Conservation (phyloP, 2,113 vertebrate genomes). For the Scomber japonicus region DNA sequence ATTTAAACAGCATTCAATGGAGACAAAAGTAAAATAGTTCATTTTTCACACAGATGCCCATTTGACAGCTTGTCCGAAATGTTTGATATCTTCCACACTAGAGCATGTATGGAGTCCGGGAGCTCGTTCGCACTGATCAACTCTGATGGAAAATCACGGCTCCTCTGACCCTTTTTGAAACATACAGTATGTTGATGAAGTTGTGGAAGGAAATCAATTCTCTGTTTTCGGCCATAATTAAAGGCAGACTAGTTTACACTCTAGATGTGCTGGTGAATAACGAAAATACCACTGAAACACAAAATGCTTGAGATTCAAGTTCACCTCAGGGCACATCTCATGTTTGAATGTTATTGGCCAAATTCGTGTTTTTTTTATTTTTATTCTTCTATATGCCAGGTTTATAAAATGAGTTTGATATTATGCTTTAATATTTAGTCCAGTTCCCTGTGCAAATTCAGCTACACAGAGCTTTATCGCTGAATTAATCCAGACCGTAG, state of each 20-base stretch:
- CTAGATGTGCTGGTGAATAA: slow-evolving; percentile 11
- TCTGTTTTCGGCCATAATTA: slow-evolving; percentile 10
- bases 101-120: slow-evolving; percentile 32
- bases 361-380: not conserved
- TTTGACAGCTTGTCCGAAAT: slow-evolving; percentile 30
- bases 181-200: slow-evolving; percentile 8
- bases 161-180: slow-evolving; percentile 45
- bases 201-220: slow-evolving; percentile 40
- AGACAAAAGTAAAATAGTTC: slow-evolving; percentile 13
- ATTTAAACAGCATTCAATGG: slow-evolving; percentile 26
- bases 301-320: not conserved
- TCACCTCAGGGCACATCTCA: not conserved
- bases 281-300: not conserved
- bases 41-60: slow-evolving; percentile 43
- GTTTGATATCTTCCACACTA: slow-evolving; percentile 46
- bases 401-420: not conserved
- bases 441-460: slow-evolving; percentile 9
- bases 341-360: slow-evolving; percentile 1
- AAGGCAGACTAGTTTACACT: not conserved
- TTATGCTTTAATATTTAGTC: not conserved
- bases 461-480: not conserved
- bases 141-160: slow-evolving; percentile 35
- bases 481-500: not conserved
- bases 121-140: slow-evolving; percentile 47
- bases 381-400: not conserved